phyloP scores from a whole-genome alignment of 2,797 vertebrate genomes.

The Vespertilio murinus region DNA sequence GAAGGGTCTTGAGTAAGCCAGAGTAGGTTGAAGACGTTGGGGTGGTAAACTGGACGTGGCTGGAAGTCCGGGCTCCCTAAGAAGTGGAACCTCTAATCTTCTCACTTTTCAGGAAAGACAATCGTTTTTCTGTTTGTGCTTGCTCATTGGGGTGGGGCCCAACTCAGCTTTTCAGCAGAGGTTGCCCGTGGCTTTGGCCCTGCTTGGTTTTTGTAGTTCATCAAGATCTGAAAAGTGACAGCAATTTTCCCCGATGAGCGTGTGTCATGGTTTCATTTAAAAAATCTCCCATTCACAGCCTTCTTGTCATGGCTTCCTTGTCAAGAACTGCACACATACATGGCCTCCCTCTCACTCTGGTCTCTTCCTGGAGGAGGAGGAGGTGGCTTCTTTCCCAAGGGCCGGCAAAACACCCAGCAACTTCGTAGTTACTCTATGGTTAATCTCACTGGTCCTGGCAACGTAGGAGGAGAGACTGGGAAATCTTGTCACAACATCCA shows the following conservation, averaged over 20 bases:
- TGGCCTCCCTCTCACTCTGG: background rate
- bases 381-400: background rate
- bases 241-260: background rate
- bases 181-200: background rate
- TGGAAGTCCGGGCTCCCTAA: background rate
- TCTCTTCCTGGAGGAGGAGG: background rate
- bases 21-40: background rate
- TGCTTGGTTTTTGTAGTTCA: background rate
- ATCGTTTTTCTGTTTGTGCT: background rate
- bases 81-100: background rate
- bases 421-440: background rate
- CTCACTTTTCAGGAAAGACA: slow-evolving; percentile 25
- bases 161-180: background rate
- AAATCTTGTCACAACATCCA: slow-evolving; percentile 26
- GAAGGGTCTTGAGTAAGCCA: background rate
- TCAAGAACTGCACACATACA: background rate
- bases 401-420: background rate
- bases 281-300: background rate
- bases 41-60: background rate
- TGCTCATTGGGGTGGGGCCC: background rate
- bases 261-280: background rate
- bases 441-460: slow-evolving; percentile 51
- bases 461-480: slow-evolving; percentile 18
- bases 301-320: background rate
- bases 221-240: background rate